These are phyloP conservation scores for Mobula birostris DNA, from an alignment of 2,113 vertebrate species.

Conservation along the genomic window DNA sequence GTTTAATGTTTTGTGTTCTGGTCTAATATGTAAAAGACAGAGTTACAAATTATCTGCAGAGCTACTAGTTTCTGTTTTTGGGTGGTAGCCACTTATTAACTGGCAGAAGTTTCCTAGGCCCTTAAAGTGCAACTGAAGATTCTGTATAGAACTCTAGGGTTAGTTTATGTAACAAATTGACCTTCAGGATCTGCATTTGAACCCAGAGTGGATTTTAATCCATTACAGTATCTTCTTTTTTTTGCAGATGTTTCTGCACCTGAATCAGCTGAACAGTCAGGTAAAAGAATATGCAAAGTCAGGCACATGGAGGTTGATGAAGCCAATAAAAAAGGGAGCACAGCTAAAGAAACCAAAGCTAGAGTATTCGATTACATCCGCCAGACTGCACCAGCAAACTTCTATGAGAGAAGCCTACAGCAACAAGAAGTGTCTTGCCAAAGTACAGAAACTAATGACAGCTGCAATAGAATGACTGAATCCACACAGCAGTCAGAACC, in stretches of 20 bases:
- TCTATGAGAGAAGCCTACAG: not conserved
- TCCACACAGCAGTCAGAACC: slow-evolving; percentile 48
- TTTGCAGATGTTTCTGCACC: not conserved
- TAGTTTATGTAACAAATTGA: not conserved
- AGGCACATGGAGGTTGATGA: slow-evolving; percentile 14
- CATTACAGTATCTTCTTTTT: not conserved
- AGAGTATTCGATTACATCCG: not conserved
- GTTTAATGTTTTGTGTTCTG: not conserved
- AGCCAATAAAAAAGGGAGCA: not conserved
- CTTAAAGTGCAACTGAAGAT: not conserved
- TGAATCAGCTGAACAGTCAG: slow-evolving; percentile 14
- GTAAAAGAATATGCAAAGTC: slow-evolving; percentile 28
- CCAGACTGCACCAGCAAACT: not conserved
- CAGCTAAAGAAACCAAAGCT: not conserved
- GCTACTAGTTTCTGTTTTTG: not conserved
- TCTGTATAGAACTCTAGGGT: not conserved
- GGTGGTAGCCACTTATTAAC: not conserved
- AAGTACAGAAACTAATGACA: slow-evolving; percentile 41
- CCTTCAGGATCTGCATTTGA: not conserved
- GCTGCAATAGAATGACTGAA: slow-evolving; percentile 38
- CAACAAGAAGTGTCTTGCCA: not conserved
- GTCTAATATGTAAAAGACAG: not conserved
- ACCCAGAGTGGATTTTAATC: not conserved
- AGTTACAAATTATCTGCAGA: not conserved
- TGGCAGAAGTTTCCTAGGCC: not conserved